These are phyloP conservation scores for Melanotaenia boesemani DNA, from an alignment of 2,797 vertebrate genomes.

Conservation along the genomic window DNA sequence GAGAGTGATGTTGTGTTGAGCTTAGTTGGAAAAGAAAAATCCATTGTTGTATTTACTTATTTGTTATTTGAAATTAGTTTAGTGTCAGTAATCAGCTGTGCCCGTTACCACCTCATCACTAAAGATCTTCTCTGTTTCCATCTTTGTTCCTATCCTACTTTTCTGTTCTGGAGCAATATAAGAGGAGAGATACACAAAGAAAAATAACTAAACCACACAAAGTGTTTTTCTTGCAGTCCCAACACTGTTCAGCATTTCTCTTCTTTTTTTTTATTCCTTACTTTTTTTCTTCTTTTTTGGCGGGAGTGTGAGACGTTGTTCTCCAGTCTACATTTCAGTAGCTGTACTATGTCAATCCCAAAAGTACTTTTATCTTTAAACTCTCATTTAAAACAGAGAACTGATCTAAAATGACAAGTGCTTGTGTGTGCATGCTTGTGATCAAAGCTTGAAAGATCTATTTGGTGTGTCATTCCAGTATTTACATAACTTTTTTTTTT, in stretches of 20 bases:
- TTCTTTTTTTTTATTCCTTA: constrained; percentile 2
- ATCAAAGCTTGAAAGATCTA: constrained; percentile 32
- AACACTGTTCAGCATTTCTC: constrained; percentile 7
- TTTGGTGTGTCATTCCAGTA: constrained; percentile 43
- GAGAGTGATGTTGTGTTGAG: constrained; percentile 58
- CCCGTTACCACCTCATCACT: constrained; percentile 45
- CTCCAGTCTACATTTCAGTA: constrained; percentile 34
- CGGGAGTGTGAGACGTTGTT: constrained; percentile 20
- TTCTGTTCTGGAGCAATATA: constrained; percentile 30
- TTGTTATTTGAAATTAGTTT: constrained; percentile 64
- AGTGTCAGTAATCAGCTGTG: constrained; percentile 48
- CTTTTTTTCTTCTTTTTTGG: background rate
- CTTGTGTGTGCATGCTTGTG: constrained; percentile 12
- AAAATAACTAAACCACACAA: constrained; percentile 57
- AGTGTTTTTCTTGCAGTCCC: constrained; percentile 20
- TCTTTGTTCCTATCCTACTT: constrained; percentile 35
- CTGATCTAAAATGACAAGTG: constrained; percentile 21
- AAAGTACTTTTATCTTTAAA: constrained; percentile 42
- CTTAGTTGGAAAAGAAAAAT: constrained; percentile 27
- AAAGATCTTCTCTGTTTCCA: constrained; percentile 36
- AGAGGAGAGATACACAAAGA: constrained; percentile 14
- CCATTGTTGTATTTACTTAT: constrained; percentile 56
- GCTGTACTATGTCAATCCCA: constrained; percentile 40
- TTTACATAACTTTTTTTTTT: constrained; percentile 55
- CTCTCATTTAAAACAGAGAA: constrained; percentile 25